Percentiles rank a stretch among this genome's conserved stretches.
Evolutionary conservation across 2,113 vertebrate genomes (phyloP).

Genomic region (Cynopterus brachyotis): DNA sequence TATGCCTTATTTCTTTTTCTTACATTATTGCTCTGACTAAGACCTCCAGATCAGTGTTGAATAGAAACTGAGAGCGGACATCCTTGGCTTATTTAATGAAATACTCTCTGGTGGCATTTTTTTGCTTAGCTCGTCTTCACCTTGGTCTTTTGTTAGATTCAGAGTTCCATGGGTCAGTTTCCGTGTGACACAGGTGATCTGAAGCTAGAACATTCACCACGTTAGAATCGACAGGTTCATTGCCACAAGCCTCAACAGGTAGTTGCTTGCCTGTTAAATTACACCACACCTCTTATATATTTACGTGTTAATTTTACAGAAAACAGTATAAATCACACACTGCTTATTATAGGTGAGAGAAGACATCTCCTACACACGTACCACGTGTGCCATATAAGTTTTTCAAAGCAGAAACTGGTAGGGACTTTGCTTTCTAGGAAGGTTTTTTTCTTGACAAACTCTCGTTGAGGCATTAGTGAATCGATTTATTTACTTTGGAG

Average conservation of each 20-base stretch:
- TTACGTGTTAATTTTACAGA: too few species aligned
- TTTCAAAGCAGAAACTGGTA: neutral
- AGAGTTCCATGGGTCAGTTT: neutral
- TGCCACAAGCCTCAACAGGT: neutral
- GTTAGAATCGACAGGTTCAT: neutral
- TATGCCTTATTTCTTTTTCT: neutral
- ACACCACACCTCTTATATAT: too few species aligned
- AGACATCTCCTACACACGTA: neutral
- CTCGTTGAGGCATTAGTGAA: neutral
- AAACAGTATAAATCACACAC: too few species aligned
- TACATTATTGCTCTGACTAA: neutral
- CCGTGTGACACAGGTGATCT: neutral
- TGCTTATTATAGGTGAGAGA: too few species aligned
- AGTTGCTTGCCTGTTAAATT: neutral
- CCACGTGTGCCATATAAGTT: neutral
- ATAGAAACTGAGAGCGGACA: neutral
- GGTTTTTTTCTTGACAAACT: neutral
- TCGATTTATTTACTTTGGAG: neutral
- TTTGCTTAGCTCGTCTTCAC: neutral
- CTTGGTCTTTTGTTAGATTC: neutral
- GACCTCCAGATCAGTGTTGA: neutral
- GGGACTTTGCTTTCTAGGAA: neutral
- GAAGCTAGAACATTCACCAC: neutral
- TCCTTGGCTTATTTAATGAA: neutral
- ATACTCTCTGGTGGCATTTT: neutral